Evolutionary conservation across 1,140 invertebrate species (phyloP).

Genomic region (Ceratosolen fusciceps): DNA sequence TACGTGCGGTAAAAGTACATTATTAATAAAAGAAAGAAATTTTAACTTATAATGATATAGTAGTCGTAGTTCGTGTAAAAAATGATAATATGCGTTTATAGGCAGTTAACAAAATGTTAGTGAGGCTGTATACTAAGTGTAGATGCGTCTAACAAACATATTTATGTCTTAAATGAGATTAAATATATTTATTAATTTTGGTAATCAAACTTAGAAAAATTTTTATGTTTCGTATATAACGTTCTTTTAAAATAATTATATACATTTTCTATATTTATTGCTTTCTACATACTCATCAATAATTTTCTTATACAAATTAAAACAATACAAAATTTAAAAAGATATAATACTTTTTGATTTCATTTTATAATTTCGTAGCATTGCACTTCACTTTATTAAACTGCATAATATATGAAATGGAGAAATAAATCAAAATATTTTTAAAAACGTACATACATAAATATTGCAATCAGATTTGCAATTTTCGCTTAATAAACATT

Average conservation of each 20-base stretch:
- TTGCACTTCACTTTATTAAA: background rate
- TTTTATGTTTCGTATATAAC: slow-evolving; percentile 20
- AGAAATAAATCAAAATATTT: slow-evolving; percentile 3
- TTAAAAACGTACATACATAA: slow-evolving; percentile 6
- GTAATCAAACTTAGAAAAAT: background rate
- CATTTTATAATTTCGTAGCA: slow-evolving; percentile 8
- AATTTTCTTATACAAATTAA: slow-evolving; percentile 18
- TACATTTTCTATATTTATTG: slow-evolving; percentile 18
- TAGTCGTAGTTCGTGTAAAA: background rate
- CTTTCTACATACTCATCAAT: slow-evolving; percentile 10
- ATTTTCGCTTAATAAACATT: slow-evolving; percentile 31
- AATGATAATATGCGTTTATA: background rate
- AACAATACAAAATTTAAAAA: slow-evolving; percentile 32
- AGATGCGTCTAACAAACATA: background rate
- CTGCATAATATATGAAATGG: background rate
- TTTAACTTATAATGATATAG: slow-evolving; percentile 20
- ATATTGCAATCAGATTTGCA: slow-evolving; percentile 3
- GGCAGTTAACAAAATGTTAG: slow-evolving; percentile 14
- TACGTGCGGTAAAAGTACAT: slow-evolving; percentile 6
- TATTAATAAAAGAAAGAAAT: slow-evolving; percentile 19
- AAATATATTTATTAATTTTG: background rate
- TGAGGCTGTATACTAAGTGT: slow-evolving; percentile 23
- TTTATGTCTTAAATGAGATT: background rate
- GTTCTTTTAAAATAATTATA: slow-evolving; percentile 27
- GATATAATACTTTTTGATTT: slow-evolving; percentile 36